phyloP scores from a whole-genome alignment of 2,888 invertebrate genomes.

The Cantharis rufa region DNA sequence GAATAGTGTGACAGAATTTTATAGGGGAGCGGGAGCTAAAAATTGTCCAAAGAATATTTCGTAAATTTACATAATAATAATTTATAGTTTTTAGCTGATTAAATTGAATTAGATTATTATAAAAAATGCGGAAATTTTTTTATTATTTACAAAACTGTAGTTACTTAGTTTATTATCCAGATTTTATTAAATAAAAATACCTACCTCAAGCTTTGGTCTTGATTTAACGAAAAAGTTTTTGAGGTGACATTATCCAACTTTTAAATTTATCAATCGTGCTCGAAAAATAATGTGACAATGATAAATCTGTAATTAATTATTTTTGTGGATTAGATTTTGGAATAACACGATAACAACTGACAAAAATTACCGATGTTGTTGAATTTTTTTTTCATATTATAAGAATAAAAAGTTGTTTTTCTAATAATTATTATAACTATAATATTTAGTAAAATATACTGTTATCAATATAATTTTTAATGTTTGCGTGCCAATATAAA shows the following conservation, averaged over 20 bases:
- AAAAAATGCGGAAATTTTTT: no score
- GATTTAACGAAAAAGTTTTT: background rate
- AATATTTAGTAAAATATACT: background rate
- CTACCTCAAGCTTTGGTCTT: background rate
- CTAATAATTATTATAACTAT: background rate
- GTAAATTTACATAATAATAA: background rate
- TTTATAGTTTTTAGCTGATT: background rate
- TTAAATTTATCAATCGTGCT: background rate
- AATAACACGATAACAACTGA: background rate
- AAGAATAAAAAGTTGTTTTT: background rate
- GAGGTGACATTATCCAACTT: background rate
- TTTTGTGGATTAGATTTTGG: background rate
- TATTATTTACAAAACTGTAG: background rate
- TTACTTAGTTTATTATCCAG: background rate
- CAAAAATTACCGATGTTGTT: background rate
- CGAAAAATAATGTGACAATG: constrained; percentile 1
- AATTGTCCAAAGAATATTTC: background rate
- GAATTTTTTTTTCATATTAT: background rate
- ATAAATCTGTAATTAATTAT: background rate
- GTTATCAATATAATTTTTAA: background rate
- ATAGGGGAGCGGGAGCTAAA: background rate
- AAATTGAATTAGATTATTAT: background rate
- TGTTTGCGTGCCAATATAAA: background rate
- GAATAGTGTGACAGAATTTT: background rate
- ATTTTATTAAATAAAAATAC: background rate